A percentile compares a stretch with the other conserved stretches of the same genome.
These are phyloP conservation scores for Alentia gelatinosa DNA, from an alignment of 2,888 invertebrate species.

Conservation along the genomic window DNA sequence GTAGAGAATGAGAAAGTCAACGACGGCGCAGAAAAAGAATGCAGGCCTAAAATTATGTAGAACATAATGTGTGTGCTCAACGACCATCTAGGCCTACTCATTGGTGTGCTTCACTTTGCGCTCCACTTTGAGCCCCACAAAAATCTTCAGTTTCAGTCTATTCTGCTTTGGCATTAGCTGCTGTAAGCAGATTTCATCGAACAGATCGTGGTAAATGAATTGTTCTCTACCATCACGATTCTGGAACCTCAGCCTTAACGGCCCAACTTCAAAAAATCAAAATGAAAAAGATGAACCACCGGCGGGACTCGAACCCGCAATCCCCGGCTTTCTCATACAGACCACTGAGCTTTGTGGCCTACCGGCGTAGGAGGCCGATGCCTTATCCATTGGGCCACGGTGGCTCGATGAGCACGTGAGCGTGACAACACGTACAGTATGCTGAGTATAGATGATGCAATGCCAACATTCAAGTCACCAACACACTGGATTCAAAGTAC, in stretches of 20 bases:
- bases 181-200: background rate
- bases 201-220: background rate
- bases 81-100: too few species aligned
- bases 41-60: too few species aligned
- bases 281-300: slow-evolving; percentile 30
- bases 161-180: background rate
- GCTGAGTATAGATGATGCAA: background rate
- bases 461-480: background rate
- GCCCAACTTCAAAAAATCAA: too few species aligned
- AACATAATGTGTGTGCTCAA: too few species aligned
- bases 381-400: slow-evolving; percentile 54
- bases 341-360: background rate
- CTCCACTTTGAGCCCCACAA: background rate
- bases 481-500: background rate
- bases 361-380: slow-evolving; percentile 51
- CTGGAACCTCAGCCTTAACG: background rate
- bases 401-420: background rate
- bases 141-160: background rate
- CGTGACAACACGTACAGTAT: background rate
- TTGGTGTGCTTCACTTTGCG: too few species aligned
- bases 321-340: slow-evolving; percentile 33
- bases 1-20: too few species aligned
- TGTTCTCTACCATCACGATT: background rate
- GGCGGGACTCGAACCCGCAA: slow-evolving; percentile 54
- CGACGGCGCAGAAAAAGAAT: too few species aligned